Percentiles rank a stretch among this genome's conserved stretches.
Conservation (phyloP, 2,797 vertebrate species). For the Tamandua tetradactyla region DNA sequence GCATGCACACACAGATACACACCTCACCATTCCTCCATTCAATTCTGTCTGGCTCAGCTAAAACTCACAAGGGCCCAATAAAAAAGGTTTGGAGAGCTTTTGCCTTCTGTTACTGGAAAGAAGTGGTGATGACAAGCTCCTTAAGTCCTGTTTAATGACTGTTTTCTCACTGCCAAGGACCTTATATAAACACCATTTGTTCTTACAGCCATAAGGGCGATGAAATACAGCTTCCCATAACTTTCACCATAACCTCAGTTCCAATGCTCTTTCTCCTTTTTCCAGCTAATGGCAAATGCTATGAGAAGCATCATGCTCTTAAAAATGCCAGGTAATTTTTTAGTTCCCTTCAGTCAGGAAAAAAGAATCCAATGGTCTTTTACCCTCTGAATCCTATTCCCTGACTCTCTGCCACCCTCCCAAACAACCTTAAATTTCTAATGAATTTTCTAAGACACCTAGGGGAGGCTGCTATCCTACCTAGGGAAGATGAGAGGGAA, state of each 20-base stretch:
- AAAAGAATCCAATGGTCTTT: neutral
- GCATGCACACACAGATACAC: neutral
- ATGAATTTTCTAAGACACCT: constrained; percentile 74
- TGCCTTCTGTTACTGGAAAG: constrained; percentile 85
- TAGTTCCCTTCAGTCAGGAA: constrained; percentile 59
- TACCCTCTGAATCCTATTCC: neutral
- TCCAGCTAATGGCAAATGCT: constrained; percentile 76
- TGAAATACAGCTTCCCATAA: constrained; percentile 88
- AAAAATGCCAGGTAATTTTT: constrained; percentile 79
- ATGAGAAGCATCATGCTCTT: neutral
- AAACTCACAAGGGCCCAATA: constrained; percentile 87
- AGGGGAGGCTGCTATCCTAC: constrained; percentile 24
- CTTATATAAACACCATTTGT: constrained; percentile 90
- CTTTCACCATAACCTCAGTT: constrained; percentile 91
- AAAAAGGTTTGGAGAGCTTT: constrained; percentile 85
- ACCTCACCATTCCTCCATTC: constrained; percentile 74
- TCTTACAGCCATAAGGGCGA: constrained; percentile 87
- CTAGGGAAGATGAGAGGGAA: constrained; percentile 49
- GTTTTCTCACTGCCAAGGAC: constrained; percentile 91
- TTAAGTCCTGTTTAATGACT: constrained; percentile 92
- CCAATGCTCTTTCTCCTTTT: constrained; percentile 79
- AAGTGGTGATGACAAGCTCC: constrained; percentile 89
- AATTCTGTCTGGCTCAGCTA: constrained; percentile 81
- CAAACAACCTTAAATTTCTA: constrained; percentile 70
- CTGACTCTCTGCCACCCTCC: neutral